These are phyloP conservation scores for Ciconia maguari DNA, from an alignment of 2,113 vertebrate species.

Conservation along the genomic window DNA sequence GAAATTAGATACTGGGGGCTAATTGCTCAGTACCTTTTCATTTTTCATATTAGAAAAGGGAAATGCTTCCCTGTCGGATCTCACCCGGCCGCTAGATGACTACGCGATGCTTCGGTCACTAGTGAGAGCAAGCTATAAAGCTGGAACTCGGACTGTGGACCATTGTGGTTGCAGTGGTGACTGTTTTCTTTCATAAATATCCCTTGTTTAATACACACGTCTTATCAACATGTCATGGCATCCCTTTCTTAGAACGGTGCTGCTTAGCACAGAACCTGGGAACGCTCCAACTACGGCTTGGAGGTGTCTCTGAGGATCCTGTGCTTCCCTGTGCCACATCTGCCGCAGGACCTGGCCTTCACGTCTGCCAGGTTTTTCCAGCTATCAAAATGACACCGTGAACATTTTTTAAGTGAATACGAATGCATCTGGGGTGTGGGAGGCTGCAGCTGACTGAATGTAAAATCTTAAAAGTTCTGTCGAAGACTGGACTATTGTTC, in stretches of 20 bases:
- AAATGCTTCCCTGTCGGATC: neutral
- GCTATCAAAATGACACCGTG: neutral
- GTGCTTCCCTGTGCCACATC: neutral
- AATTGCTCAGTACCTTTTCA: neutral
- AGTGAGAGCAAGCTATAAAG: neutral
- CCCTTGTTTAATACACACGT: too few relatives aligned
- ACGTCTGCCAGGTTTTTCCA: neutral
- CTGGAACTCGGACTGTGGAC: fast-evolving
- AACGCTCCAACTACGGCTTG: fast-evolving
- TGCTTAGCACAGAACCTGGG: neutral
- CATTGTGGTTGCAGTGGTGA: neutral
- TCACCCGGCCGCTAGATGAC: fast-evolving
- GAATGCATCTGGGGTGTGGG: neutral
- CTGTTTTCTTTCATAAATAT: neutral
- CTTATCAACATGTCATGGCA: fast-evolving
- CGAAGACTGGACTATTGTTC: neutral
- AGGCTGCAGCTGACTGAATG: neutral
- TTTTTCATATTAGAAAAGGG: neutral
- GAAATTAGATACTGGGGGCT: neutral
- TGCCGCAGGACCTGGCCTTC: neutral
- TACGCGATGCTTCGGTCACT: neutral
- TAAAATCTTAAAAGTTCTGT: neutral
- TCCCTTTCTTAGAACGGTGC: fast-evolving
- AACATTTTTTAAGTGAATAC: neutral
- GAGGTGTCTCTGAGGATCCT: neutral